These are phyloP conservation scores for Nymphalis urticae DNA, from an alignment of 2,888 invertebrate species.

Conservation along the genomic window DNA sequence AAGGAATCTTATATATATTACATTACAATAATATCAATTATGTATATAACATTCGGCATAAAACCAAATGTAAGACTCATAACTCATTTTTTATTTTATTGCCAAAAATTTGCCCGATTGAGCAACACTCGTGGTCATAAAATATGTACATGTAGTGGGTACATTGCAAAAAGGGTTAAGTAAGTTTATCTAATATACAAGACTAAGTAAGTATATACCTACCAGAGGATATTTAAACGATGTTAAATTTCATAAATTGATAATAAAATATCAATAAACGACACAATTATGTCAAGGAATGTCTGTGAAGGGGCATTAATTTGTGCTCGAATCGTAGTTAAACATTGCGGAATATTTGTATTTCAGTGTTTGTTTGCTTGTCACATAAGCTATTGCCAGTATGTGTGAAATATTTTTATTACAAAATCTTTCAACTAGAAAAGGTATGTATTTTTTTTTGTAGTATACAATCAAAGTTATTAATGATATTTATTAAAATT, in stretches of 20 bases:
- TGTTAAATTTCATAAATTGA: too few species aligned
- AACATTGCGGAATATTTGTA: slow-evolving; percentile 28
- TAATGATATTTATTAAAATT: neutral
- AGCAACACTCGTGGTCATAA: too few species aligned
- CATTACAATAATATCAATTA: neutral
- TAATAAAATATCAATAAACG: neutral
- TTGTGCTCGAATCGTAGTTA: slow-evolving; percentile 11
- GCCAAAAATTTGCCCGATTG: too few species aligned
- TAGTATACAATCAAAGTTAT: neutral
- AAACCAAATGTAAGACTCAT: too few species aligned
- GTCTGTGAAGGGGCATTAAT: slow-evolving; percentile 24
- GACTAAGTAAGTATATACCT: too few species aligned
- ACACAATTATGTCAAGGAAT: slow-evolving; percentile 28
- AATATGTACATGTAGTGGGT: too few species aligned
- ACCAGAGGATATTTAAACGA: too few species aligned
- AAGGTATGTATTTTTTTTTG: neutral
- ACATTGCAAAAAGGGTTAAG: too few species aligned
- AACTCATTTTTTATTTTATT: too few species aligned
- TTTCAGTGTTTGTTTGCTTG: slow-evolving; percentile 19
- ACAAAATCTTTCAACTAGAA: neutral
- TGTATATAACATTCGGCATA: too few species aligned
- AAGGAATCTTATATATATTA: neutral
- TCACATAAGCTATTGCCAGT: slow-evolving; percentile 6
- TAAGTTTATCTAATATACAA: too few species aligned
- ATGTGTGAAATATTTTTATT: slow-evolving; percentile 11